Evolutionary conservation across 2,888 invertebrate genomes (phyloP).

Genomic region (Elysia crispata): DNA sequence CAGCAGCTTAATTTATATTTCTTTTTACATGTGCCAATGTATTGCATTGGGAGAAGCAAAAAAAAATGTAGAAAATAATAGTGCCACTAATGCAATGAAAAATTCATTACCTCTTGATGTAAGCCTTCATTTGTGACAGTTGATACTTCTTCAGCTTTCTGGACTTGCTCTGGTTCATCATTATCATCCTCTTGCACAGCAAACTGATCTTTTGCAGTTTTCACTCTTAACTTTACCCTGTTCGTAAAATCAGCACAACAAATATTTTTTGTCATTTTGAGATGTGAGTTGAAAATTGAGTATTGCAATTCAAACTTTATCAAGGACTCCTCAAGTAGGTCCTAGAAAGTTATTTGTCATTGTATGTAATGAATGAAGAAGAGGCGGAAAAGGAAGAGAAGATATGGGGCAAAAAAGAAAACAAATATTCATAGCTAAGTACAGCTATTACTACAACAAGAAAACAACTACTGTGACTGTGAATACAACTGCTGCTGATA

Average conservation of each 20-base stretch:
- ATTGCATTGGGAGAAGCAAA: too few species aligned
- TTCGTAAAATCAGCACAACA: slow-evolving; percentile 17
- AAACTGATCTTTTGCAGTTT: slow-evolving; percentile 72
- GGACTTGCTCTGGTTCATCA: slow-evolving; percentile 43
- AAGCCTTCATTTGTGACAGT: slow-evolving; percentile 57
- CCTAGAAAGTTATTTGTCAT: background rate
- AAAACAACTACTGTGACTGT: background rate
- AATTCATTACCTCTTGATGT: slow-evolving; percentile 54
- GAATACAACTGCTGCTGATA: too few species aligned
- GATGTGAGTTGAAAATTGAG: background rate
- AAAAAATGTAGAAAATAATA: too few species aligned
- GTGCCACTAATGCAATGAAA: background rate
- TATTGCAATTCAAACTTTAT: too few species aligned
- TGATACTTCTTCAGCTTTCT: slow-evolving; percentile 27
- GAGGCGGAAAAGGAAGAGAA: background rate
- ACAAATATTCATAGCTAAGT: background rate
- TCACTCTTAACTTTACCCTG: slow-evolving; percentile 72
- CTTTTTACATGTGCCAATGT: too few species aligned
- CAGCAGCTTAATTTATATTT: too few species aligned
- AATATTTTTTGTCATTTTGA: background rate
- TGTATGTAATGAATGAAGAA: background rate
- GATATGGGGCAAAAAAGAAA: background rate
- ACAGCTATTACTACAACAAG: background rate
- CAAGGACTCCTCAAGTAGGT: background rate
- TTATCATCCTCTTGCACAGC: slow-evolving; percentile 67